Conservation (phyloP, 2,797 vertebrate genomes). For the Petrocephalus sullivani region DNA sequence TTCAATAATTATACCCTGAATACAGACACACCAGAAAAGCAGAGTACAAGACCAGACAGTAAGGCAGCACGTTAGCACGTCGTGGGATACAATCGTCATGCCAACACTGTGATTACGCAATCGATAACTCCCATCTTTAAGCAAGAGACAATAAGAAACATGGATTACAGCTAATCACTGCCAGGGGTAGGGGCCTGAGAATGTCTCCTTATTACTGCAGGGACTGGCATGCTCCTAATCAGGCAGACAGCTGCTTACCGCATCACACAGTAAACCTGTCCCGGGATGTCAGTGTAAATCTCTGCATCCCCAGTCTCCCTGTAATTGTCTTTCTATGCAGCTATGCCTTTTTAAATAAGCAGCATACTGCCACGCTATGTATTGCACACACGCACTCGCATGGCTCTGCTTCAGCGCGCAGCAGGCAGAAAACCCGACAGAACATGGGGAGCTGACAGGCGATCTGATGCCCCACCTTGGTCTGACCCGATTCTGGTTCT, state of each 20-base stretch:
- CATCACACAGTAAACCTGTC: conserved; percentile 22
- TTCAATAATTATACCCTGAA: not conserved
- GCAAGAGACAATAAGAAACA: not conserved
- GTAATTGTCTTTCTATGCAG: not conserved
- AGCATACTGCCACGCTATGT: not conserved
- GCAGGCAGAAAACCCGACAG: not conserved
- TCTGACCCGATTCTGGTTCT: not conserved
- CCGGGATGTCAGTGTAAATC: conserved; percentile 19
- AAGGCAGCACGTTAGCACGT: not conserved
- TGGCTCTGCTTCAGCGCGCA: not conserved
- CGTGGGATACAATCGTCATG: not conserved
- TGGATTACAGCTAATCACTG: conserved; percentile 12
- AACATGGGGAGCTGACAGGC: not conserved
- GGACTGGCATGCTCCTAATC: conserved; percentile 20
- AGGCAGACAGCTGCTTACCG: conserved; percentile 21
- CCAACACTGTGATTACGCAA: conserved; percentile 12
- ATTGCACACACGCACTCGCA: not conserved
- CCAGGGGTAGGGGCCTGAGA: conserved; percentile 6
- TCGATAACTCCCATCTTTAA: conserved; percentile 21
- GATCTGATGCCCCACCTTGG: not conserved
- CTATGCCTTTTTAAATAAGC: not conserved
- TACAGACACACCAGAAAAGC: not conserved
- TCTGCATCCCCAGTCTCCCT: not conserved
- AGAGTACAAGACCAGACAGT: not conserved
- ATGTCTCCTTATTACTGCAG: conserved; percentile 9